These are phyloP conservation scores for Anarhynchus alexandrinus DNA, from an alignment of 2,113 vertebrate species.

Conservation along the genomic window DNA sequence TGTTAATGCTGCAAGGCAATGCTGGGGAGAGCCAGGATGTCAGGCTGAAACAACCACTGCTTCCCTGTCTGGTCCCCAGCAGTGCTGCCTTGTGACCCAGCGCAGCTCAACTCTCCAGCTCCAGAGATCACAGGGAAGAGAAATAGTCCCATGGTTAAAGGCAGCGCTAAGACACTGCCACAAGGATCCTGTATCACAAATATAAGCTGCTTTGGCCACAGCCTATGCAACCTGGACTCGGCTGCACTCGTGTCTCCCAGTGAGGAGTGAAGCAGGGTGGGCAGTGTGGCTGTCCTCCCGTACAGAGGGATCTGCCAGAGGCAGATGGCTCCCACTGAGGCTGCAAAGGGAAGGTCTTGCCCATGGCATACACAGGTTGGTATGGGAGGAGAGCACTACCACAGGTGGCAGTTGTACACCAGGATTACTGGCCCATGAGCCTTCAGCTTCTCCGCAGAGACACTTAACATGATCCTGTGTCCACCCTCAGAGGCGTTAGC, in stretches of 20 bases:
- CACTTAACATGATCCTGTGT: neutral
- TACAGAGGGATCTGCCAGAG: neutral
- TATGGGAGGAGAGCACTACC: neutral
- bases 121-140: neutral
- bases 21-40: neutral
- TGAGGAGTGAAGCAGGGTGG: neutral
- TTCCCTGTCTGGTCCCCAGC: neutral
- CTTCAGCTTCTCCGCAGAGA: neutral
- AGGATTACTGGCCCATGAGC: rapidly evolving
- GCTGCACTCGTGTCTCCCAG: rapidly evolving
- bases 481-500: neutral
- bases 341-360: neutral
- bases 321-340: neutral
- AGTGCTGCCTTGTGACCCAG: neutral
- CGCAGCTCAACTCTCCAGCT: neutral
- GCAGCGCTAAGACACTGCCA: neutral
- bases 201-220: too few relatives aligned
- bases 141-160: neutral
- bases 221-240: neutral
- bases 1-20: neutral
- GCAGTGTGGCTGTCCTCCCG: rapidly evolving
- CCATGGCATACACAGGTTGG: rapidly evolving
- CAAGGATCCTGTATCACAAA: rapidly evolving
- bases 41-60: neutral
- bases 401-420: neutral